A percentile compares a stretch with the other conserved stretches of the same genome.
phyloP scores from a whole-genome alignment of 2,797 vertebrate species.

The Ctenopoma kingsleyae region DNA sequence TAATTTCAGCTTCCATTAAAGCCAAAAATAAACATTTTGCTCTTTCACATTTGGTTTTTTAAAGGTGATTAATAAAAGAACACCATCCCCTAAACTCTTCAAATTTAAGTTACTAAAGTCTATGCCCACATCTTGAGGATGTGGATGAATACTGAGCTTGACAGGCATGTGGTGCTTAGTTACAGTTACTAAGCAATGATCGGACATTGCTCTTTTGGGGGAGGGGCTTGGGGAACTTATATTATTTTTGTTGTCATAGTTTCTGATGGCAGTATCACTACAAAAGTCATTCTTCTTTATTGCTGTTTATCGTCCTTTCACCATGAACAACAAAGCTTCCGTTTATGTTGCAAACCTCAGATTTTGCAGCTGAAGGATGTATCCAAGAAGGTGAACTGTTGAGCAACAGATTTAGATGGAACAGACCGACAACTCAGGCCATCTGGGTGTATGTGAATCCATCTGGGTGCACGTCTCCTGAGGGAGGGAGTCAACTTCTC shows the following conservation, averaged over 20 bases:
- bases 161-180: background rate
- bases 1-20: too few species aligned
- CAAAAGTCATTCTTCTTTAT: constrained; percentile 15
- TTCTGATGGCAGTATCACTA: background rate
- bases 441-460: constrained; percentile 67
- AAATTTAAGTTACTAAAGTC: background rate
- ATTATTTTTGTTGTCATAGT: background rate
- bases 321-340: constrained; percentile 17
- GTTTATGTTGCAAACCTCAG: constrained; percentile 26
- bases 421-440: constrained; percentile 56
- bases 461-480: constrained; percentile 68
- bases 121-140: background rate
- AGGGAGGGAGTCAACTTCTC: constrained; percentile 57
- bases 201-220: background rate
- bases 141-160: background rate
- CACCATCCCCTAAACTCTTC: background rate
- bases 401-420: constrained; percentile 55
- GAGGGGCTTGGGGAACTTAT: background rate
- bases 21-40: too few species aligned
- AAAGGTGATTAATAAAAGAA: background rate
- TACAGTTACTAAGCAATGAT: background rate
- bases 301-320: background rate
- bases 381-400: constrained; percentile 51
- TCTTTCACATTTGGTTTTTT: background rate
- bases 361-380: constrained; percentile 32